Evolutionary conservation across 2,113 vertebrate genomes (phyloP).

Genomic region (Ibidorhyncha struthersii): DNA sequence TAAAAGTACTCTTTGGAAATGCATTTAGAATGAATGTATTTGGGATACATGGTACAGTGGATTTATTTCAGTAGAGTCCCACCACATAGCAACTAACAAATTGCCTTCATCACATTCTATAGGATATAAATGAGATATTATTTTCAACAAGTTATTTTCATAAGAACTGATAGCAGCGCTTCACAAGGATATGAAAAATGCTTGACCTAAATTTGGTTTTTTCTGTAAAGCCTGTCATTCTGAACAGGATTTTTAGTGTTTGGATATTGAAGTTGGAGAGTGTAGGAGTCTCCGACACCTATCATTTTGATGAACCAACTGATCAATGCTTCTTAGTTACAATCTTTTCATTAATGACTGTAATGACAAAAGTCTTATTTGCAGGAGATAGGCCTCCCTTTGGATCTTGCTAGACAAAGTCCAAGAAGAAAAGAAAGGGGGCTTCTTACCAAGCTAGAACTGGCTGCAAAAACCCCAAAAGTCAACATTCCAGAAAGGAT

Average conservation of each 20-base stretch:
- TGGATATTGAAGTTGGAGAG: neutral
- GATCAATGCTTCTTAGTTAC: neutral
- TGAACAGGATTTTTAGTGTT: neutral
- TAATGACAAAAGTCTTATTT: neutral
- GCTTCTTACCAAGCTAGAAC: neutral
- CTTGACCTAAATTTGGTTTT: neutral
- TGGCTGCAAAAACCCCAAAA: neutral
- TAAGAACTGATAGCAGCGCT: neutral
- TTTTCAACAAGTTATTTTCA: neutral
- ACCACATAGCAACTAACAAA: neutral
- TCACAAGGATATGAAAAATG: neutral
- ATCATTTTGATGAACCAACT: neutral
- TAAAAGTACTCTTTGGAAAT: constrained; percentile 4
- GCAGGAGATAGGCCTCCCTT: neutral
- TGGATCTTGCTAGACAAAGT: neutral
- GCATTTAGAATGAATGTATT: constrained; percentile 8
- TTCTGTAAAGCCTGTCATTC: neutral
- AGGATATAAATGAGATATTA: neutral
- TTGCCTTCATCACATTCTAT: neutral
- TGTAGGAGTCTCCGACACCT: neutral
- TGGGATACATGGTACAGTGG: neutral
- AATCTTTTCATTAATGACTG: neutral
- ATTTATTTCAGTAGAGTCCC: neutral
- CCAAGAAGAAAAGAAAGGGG: neutral
- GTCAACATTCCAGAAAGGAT: neutral